Evolutionary conservation across 2,797 vertebrate species (phyloP), one percentile per base, ranked within the genome.

Genomic region (Uromys caudimaculatus): DNA sequence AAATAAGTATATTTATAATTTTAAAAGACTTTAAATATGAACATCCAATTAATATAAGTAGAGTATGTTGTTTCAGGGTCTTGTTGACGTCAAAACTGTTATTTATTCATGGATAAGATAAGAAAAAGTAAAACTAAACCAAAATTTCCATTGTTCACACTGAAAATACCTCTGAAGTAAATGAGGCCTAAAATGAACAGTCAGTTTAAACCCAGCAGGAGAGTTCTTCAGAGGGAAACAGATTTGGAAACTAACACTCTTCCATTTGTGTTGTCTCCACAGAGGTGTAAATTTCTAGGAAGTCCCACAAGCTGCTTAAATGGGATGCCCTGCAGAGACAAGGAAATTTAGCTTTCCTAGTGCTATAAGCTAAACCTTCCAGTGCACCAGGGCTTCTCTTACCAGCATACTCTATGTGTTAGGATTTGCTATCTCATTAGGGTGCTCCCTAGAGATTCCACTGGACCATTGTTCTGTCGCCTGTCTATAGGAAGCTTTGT

Each of bases 111-210:
- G 62, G 76, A 50, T 64, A 94, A 56, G 24, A 56, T 89, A 84
- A 95, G 58, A 95, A 62, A 41, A 89, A 79, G 41, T 94, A 90
- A 97, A 95, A 95, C 95, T 94, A 95, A 94, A 90, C 44, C 23
- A 88, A 87, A 67, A 85, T 75, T 90, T 75, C 64, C 44, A 44
- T 90, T 95, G 89, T 96, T 96, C 89, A 56, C 95, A 78, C 27
- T 92, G 79, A 97, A 97, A 95, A 91, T 62, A 81, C 75, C 93
- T 95, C 78, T 92, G 84, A 97, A 96, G 95, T 58, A 96, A 96
- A 94, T 95, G 95, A 97, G 50, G 83, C 92, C 95, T 96, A 95
- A 97, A 97, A 96, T 93, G 95, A 97, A 91, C 86, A 97, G 92
- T 94, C 86, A 91, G 95, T 60, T 92, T 92, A 79, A 89, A 29